Base-by-base conservation (phyloP, 2,888 invertebrate species). In the Rhingia rostrata region DNA sequence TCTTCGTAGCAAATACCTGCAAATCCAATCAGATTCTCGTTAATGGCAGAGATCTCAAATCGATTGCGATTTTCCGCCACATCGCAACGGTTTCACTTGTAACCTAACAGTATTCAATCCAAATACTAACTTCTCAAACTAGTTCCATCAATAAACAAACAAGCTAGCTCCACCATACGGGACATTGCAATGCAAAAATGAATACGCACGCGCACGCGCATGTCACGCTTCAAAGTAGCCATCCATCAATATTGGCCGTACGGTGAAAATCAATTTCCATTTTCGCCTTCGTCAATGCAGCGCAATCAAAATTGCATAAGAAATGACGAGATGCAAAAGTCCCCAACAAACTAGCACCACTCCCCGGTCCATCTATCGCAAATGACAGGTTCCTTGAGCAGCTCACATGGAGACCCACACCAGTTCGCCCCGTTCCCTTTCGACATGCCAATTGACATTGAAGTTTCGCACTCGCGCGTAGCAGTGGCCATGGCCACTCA, bases 221-320 rank as follows among this genome's bases (percentile, higher is more conserved):
- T 5, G 56, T 33, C 53, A 14, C 7, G 22, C 51, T 6, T 41
- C 51, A 64, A 54, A 53, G 67, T 73, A 69, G 47, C 81, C 69
- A 70, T 75, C 69, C 61, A 75, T 63, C 47, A 47, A 35, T 53
- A 12, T 12, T 61, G 53, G 37, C 56, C 56, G 66, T 66, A 64
- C 35, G n/a, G 70, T 39, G 47, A 72, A 56, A 77, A 78, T 73
- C 61, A 78, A 83, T 78, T 83, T 83, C 61, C 54, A 79, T 79
- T 61, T 75, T 78, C 60, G 12, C 66, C 63, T 43, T 66, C 56
- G 12, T 39, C 47, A 56, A 37, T 30, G 39, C n/a, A 35, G 30
- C 14, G 37, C 37, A 56, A 43, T 70, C 47, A 61, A 64, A 83
- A 78, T 83, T 83, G 73, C 82, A 82, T 78, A 78, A 79, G 63